A percentile compares a stretch with the other conserved stretches of the same genome.
phyloP scores from a whole-genome alignment of 2,797 vertebrate species.

The Hozukius guyotensis region DNA sequence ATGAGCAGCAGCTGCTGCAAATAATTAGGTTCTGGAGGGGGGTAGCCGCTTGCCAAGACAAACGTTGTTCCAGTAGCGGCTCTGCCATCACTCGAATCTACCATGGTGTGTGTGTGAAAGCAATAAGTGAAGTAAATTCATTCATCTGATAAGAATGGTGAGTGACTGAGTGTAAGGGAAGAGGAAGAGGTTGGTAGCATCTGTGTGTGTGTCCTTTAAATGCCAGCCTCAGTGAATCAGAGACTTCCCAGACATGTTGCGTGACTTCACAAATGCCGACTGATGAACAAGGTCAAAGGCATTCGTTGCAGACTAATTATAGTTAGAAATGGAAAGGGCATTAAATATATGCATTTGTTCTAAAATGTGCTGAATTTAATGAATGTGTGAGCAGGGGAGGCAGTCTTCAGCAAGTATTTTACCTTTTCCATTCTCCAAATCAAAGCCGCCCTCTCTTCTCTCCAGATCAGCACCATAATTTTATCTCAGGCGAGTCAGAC shows the following conservation, averaged over 20 bases:
- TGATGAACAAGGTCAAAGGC: slow-evolving; percentile 20
- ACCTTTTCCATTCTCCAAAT: not conserved
- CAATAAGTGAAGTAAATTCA: not conserved
- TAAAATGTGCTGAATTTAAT: not conserved
- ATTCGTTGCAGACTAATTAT: slow-evolving; percentile 7
- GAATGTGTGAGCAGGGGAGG: not conserved
- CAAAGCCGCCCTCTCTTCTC: not conserved
- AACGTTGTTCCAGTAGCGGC: slow-evolving; percentile 82
- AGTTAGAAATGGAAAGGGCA: not conserved
- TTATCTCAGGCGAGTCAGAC: not conserved
- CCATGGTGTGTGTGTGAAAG: slow-evolving; percentile 15
- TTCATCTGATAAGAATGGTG: not conserved
- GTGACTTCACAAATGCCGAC: slow-evolving; percentile 32
- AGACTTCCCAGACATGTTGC: slow-evolving; percentile 39
- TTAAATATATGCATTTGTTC: not conserved
- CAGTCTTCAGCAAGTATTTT: not conserved
- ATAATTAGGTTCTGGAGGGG: slow-evolving; percentile 74
- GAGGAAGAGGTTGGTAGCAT: not conserved
- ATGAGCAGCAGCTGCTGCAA: slow-evolving; percentile 79
- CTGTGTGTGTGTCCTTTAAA: slow-evolving; percentile 5
- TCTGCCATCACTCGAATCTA: slow-evolving; percentile 65
- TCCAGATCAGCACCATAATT: slow-evolving; percentile 7
- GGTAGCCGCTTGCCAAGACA: slow-evolving; percentile 76
- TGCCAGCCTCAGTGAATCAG: slow-evolving; percentile 50
- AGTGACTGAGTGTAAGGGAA: not conserved